Base-by-base conservation (phyloP, 1,140 invertebrate species). In the Diabrotica undecimpunctata region DNA sequence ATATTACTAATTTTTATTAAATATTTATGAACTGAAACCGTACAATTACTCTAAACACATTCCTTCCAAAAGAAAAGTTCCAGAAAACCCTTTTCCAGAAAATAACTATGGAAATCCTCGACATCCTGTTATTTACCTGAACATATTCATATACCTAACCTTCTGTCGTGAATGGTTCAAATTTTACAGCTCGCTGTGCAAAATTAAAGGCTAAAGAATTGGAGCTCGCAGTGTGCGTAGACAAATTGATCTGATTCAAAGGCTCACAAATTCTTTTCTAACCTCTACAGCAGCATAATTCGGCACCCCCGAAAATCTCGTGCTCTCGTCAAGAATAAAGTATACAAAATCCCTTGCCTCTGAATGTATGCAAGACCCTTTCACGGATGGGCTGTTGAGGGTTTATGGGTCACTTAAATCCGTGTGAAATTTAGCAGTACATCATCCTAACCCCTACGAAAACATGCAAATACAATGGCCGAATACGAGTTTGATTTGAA, bases 401-500 rank as follows among this genome's bases (percentile, higher is more conserved):
- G 37, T 57, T 57, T 38, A 37, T 37, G 55, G 55, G 55, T 57
- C 55, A 57, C 55, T 57, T 57, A 57, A 57, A 57, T 37, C 55
- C 55, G 55, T 57, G 55, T 37, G 55, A 57, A 57, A 57, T 37
- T 57, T 57, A 37, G 36, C 55, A 57, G 37, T 57, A 25, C 55
- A 2, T 37, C 55, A 41, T 57, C 55, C 25, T 38, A 57, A 57
- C 41, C 55, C 55, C 25, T 37, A 57, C 35, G 55, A 57, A 57
- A 57, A 57, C 55, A 57, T 57, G 55, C 55, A 57, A 57, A 57
- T 57, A 57, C 55, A 57, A 37, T 57, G 55, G 55, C 35, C 36
- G 55, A 57, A 57, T 41, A 57, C n/a, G 37, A 38, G 41, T 37
- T 12, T 57, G 36, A 57, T 57, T 57, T 57, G 37, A 25, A 57